Base-by-base conservation (phyloP, 2,797 vertebrate genomes). In the Orestias chungarensis region DNA sequence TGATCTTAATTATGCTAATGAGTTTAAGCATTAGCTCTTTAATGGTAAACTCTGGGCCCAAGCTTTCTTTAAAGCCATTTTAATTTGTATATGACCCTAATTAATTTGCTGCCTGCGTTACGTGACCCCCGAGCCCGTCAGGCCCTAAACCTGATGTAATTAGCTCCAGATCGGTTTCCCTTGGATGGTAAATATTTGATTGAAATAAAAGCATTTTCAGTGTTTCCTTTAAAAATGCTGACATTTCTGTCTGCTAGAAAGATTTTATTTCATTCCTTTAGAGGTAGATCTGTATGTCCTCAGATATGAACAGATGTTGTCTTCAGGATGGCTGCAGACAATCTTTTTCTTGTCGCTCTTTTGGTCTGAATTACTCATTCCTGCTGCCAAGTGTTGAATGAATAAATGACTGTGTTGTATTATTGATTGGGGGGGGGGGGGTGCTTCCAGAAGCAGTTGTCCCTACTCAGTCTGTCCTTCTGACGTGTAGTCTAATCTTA, bases 1-100 rank as follows among this genome's bases (percentile, higher is more conserved):
- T 70, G 69, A 69, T 66, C 79, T 85, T 91, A 82, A 92, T 93
- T 92, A 93, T 88, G 86, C 88, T 90, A 92, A 94, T 91, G 74
- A 89, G 74, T 74, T 70, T 75, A 64, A 84, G 82, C 86, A 71
- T 85, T 9, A 70, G 76, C 74, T 75, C 78, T 79, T 70, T 86
- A 70, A 75, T 83, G 78, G 71, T 82, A 76, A 88, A 87, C 71
- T 81, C 73, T 70, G 38, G 67, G 61, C 83, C 83, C 49, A 76
- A 75, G 76, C 70, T 78, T 80, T 66, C 80, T 88, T 84, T 80
- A 71, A 88, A 83, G 81, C 73, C 40, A 5, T 83, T 90, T 76
- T 73, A 68, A 79, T 87, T 86, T 77, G 49, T 77, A 62, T 90
- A 85, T 83, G 83, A 89, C 89, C 62, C 77, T 86, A 82, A 90